phyloP scores from a whole-genome alignment of 2,113 vertebrate species.

The Lophochroa leadbeateri region DNA sequence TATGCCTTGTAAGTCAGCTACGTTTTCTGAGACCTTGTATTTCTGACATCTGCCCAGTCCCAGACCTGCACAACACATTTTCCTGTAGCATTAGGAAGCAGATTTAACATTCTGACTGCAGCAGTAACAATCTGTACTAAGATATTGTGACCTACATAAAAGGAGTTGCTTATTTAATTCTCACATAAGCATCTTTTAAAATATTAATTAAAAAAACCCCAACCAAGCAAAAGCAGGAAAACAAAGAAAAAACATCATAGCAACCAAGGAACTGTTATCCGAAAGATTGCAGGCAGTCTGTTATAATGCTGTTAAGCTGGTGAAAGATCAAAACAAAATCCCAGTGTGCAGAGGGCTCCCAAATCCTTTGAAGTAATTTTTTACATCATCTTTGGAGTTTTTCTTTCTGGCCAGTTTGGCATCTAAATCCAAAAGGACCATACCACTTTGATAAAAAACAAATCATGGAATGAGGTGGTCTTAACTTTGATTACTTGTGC shows the following conservation, averaged over 20 bases:
- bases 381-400: neutral
- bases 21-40: neutral
- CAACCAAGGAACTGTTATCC: neutral
- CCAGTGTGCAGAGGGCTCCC: neutral
- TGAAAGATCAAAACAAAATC: conserved; percentile 6
- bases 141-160: neutral
- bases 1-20: neutral
- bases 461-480: neutral
- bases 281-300: neutral
- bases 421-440: neutral
- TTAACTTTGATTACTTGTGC: neutral
- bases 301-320: neutral
- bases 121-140: neutral
- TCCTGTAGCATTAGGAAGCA: neutral
- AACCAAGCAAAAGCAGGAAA: neutral
- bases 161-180: neutral
- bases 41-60: neutral
- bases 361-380: neutral
- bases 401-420: neutral
- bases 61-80: neutral
- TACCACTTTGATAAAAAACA: neutral
- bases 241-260: neutral
- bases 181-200: neutral
- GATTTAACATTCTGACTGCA: neutral
- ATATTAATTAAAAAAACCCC: accelerated